Base-by-base conservation (phyloP, 2,797 vertebrate genomes). In the Karalla daura region DNA sequence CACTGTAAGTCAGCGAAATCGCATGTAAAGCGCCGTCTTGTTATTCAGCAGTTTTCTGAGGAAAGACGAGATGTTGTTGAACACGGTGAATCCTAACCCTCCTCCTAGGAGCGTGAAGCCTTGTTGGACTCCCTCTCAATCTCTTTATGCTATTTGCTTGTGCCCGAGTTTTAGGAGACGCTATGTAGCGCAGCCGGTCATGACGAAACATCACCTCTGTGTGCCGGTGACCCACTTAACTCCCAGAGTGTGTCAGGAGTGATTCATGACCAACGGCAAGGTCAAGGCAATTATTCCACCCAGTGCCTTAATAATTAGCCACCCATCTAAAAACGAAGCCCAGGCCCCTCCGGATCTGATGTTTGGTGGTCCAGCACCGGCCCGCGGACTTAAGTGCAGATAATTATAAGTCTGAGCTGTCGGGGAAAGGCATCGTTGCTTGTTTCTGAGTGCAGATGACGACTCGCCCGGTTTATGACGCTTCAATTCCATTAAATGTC, bases 381-480 rank as follows among this genome's bases (percentile, higher is more conserved):
- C 18, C 10, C 27, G 3, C 21, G 8, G 4, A 52, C n/a, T 9
- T 44, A 5, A 8, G 3, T n/a, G 25, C 15, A 67, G 14, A 44
- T 46, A 46, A 58, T 35, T 35, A 13, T 17, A 39, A 6, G 12
- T 40, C 41, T 50, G 13, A 36, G 12, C 15, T 46, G 7, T 50
- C n/a, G n/a, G n/a, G 2, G 35, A 1, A 23, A 27, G 23, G 44
- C 3, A 1, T 58, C 21, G 35, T 12, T 69, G 10, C 4, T n/a
- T 20, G 7, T 36, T 70, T 35, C 9, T 18, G 23, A 37, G 20
- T 56, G 7, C 7, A 15, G 45, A 54, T 53, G 12, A 65, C n/a
- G 49, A 50, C n/a, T 3, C 37, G 20, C 41, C 24, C 27, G 28
- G 3, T 41, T 68, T 72, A 13, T 52, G 24, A 32, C 63, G 20